Evolutionary conservation across 2,888 invertebrate genomes (phyloP), one percentile per base, ranked within the genome.

Genomic region (Andrena camellia): DNA sequence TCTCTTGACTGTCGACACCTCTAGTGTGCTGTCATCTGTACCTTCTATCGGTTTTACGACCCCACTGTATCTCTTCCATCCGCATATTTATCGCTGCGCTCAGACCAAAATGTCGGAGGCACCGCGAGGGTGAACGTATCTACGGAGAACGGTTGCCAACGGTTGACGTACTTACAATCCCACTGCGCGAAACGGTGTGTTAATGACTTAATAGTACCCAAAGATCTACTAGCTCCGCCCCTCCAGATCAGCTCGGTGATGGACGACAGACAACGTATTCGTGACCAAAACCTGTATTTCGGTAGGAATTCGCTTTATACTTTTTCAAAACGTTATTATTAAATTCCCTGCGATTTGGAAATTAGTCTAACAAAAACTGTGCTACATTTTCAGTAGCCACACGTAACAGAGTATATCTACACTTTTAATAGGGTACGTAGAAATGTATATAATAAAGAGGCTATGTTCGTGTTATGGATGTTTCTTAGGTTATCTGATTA

Each of bases 191-290:
- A 68, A 74, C 20, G 66, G 26, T 20, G 54, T 75, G 75, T 62
- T 75, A 66, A 77, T 54, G 77, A 68, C 68, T 75, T 75, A 75
- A 78, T 75, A 68, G 68, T 33, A 72, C 20, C 31, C 60, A 54
- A 62, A 68, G 62, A 68, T 60, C 75, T 68, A 68, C 54, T 2
- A 33, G 50, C 62, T 26, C 35, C 62, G 26, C 23, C 52, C 57
- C n/a, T 8, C 42, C 42, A 17, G 5, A 42, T 42, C 42, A 42
- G 42, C 17, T 42, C 17, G 42, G 42, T 42, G 42, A 42, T 42
- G 17, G 13, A 42, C 42, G 42, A 17, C 42, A 17, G 13, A 17
- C 42, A 42, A 17, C 42, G 42, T 5, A 4, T 4, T 42, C 42
- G 42, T 17, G 17, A 42, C 17, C 42, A 17, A 42, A 42, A 17